Percentiles rank a stretch among this genome's conserved stretches.
These are phyloP conservation scores for Chelon labrosus DNA, from an alignment of 2,797 vertebrate genomes.

Conservation along the genomic window DNA sequence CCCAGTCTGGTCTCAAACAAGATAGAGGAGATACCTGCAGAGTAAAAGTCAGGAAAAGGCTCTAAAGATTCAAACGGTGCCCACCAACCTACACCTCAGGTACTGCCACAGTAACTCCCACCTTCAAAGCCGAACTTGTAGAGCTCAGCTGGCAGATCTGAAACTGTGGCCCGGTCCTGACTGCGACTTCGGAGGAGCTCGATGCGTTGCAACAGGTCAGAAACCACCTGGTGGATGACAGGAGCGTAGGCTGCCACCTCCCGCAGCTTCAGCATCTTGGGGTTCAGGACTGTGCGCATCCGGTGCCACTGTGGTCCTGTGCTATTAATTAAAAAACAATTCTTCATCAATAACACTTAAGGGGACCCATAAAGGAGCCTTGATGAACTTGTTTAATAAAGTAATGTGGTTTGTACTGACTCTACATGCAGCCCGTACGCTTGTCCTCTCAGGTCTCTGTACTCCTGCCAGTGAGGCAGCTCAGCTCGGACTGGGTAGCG, in stretches of 20 bases:
- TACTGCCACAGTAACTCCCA: slow-evolving; percentile 27
- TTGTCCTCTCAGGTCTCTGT: slow-evolving; percentile 82
- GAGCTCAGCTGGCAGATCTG: slow-evolving; percentile 77
- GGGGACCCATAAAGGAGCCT: too few relatives aligned
- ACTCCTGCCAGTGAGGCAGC: slow-evolving; percentile 86
- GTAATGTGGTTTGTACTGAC: slow-evolving; percentile 67
- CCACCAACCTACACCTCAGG: not conserved
- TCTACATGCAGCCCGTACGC: slow-evolving; percentile 84
- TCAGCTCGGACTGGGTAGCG: slow-evolving; percentile 76
- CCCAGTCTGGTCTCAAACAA: slow-evolving; percentile 85
- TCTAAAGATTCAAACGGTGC: not conserved
- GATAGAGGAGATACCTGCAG: slow-evolving; percentile 80
- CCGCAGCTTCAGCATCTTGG: slow-evolving; percentile 81
- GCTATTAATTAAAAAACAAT: slow-evolving; percentile 48
- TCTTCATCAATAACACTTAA: too few relatives aligned
- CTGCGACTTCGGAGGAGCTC: slow-evolving; percentile 75
- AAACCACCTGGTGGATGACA: slow-evolving; percentile 80
- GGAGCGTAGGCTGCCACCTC: slow-evolving; percentile 73
- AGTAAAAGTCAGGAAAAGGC: not conserved
- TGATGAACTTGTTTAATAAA: too few relatives aligned
- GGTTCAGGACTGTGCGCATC: slow-evolving; percentile 83
- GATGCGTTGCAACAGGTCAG: slow-evolving; percentile 80
- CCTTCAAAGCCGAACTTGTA: slow-evolving; percentile 89
- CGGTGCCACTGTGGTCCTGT: slow-evolving; percentile 78
- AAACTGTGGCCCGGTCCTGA: slow-evolving; percentile 69